Evolutionary conservation across 2,113 vertebrate species (phyloP), one percentile per base, ranked within the genome.

Genomic region (Nyctereutes procyonoides): DNA sequence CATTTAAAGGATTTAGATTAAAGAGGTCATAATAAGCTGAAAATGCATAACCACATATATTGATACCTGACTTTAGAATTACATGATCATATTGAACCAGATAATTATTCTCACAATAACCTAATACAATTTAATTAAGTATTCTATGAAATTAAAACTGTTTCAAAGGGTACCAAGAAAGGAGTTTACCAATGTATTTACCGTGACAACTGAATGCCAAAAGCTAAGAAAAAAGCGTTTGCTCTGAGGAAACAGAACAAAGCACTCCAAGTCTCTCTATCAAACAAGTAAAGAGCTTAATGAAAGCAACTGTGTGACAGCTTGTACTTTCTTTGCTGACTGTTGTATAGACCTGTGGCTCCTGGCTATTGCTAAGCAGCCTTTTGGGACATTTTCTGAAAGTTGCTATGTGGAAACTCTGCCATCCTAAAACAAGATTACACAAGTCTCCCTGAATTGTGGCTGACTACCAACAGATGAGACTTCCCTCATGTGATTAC

Each of bases 351-450:
- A 63, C 38, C 88, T 67, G n/a, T 8, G 96, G 14, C 43, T 63
- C 15, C 38, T 92, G 63, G 69, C 35, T 67, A 22, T 58, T 85
- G 63, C 58, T 88, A 88, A 92, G 32, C 35, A 80, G 65, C n/a
- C 73, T 51, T 93, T 94, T 51, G 67, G 93, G 73, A 91, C 12
- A 69, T 97, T 93, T 92, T 87, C 89, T 96, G 22, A 88, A 90
- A 97, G 91, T 58, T 80, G 19, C 6, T 84, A 28, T 55, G 28
- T 67, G 56, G 60, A 86, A 95, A 82, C 22, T 86, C 60, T 87
- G 81, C 32, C 58, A 77, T 76, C 51, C 28, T 87, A 20, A 96
- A 93, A 43, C 60, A 83, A 74, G 30, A 92, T 88, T 71, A 88
- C 16, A 35, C 14, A 83, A 76, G 10, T 14, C 8, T 84, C 17